phyloP scores from a whole-genome alignment of 2,797 vertebrate species.

The Poecilia gillii region DNA sequence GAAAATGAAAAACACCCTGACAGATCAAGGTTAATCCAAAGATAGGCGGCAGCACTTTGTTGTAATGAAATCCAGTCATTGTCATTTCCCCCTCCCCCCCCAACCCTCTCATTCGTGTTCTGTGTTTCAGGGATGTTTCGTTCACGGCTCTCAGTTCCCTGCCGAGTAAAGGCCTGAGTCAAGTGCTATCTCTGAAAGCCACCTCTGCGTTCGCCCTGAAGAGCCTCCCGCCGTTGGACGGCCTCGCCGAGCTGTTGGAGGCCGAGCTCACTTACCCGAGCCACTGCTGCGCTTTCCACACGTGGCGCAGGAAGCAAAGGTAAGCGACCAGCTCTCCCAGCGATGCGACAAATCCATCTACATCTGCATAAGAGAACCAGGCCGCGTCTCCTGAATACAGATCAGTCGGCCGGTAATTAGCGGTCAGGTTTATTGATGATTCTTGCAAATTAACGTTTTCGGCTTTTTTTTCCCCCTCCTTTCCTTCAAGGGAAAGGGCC shows the following conservation, averaged over 20 bases:
- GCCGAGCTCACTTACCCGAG: constrained; percentile 94
- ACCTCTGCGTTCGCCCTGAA: constrained; percentile 87
- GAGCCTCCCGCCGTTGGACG: constrained; percentile 90
- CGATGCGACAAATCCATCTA: constrained; percentile 30
- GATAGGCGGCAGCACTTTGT: not conserved
- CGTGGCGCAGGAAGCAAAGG: constrained; percentile 82
- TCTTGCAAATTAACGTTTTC: constrained; percentile 32
- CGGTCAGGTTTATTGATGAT: constrained; percentile 16
- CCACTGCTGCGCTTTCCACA: constrained; percentile 95
- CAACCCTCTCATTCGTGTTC: not conserved
- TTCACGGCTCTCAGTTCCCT: constrained; percentile 87
- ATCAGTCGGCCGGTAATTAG: constrained; percentile 32
- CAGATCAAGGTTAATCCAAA: not conserved
- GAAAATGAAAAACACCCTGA: not conserved
- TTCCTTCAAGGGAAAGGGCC: constrained; percentile 66
- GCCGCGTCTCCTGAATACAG: constrained; percentile 24
- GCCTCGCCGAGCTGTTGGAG: constrained; percentile 84
- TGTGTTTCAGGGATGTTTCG: constrained; percentile 89
- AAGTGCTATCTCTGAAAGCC: constrained; percentile 87
- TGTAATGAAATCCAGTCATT: not conserved
- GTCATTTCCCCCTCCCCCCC: not conserved
- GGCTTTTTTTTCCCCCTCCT: not conserved
- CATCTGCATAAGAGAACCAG: constrained; percentile 31
- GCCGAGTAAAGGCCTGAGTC: constrained; percentile 85
- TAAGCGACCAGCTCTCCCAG: constrained; percentile 30